Conservation (phyloP, 2,888 invertebrate species). For the Cybosia mesomella region DNA sequence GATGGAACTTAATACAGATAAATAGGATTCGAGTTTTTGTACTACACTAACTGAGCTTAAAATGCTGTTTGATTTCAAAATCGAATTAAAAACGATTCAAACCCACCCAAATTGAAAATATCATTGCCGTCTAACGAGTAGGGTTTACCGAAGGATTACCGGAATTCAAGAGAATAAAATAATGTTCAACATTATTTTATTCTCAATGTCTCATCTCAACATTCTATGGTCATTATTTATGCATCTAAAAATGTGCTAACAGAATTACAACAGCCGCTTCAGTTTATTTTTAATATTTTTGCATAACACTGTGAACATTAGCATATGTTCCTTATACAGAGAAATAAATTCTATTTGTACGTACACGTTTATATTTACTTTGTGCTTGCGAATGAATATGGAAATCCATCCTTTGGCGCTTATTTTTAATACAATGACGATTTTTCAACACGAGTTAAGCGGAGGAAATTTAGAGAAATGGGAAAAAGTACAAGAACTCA, state of each 20-base stretch:
- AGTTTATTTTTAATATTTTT: conserved; percentile 37
- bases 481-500: not conserved
- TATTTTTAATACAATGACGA: not conserved
- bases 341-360: conserved; percentile 1
- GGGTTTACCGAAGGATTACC: not conserved
- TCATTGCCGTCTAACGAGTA: no score
- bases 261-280: conserved; percentile 15
- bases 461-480: no score
- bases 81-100: no score
- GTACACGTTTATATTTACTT: conserved; percentile 1
- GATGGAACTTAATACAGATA: no score
- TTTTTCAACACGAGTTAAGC: not conserved
- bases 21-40: no score
- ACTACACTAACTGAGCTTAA: no score
- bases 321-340: conserved; percentile 17
- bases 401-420: not conserved
- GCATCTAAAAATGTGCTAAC: conserved; percentile 9
- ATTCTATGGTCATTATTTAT: not conserved
- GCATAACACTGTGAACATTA: conserved; percentile 38
- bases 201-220: no score
- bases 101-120: no score
- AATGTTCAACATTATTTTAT: no score
- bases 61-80: no score
- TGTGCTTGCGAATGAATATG: not conserved
- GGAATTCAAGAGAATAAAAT: not conserved